Evolutionary conservation across 2,797 vertebrate genomes (phyloP).

Genomic region (Pseudomugil gertrudae): DNA sequence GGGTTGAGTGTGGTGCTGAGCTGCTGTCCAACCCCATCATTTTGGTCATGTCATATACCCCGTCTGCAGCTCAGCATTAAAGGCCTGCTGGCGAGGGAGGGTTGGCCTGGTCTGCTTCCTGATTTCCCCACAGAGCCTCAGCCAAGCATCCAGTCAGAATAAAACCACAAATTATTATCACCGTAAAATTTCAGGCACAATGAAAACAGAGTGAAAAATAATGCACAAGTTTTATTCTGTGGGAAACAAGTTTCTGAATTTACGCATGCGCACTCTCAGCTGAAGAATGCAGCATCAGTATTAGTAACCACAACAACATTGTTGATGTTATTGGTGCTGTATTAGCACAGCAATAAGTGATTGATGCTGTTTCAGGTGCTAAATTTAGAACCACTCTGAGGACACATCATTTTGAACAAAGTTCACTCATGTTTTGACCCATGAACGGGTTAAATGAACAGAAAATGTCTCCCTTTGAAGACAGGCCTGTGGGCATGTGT

Average conservation of each 20-base stretch:
- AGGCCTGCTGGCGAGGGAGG: slow-evolving; percentile 45
- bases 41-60: slow-evolving; percentile 77
- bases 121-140: slow-evolving; percentile 62
- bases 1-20: slow-evolving; percentile 59
- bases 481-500: slow-evolving; percentile 10
- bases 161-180: slow-evolving; percentile 79
- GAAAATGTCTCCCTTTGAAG: slow-evolving; percentile 34
- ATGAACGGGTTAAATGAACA: slow-evolving; percentile 21
- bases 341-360: slow-evolving; percentile 3
- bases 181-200: slow-evolving; percentile 57
- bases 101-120: slow-evolving; percentile 59
- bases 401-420: slow-evolving; percentile 18
- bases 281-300: slow-evolving; percentile 27
- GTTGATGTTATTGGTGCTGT: slow-evolving; percentile 19
- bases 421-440: slow-evolving; percentile 16
- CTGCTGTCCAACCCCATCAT: slow-evolving; percentile 74
- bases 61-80: slow-evolving; percentile 53
- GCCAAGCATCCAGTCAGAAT: slow-evolving; percentile 62
- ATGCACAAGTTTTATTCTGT: slow-evolving; percentile 30
- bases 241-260: slow-evolving; percentile 28
- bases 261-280: slow-evolving; percentile 28
- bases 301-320: slow-evolving; percentile 15
- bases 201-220: slow-evolving; percentile 24
- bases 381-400: slow-evolving; percentile 3
- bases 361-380: slow-evolving; percentile 23